phyloP scores from a whole-genome alignment of 2,113 vertebrate species.

The Sclerurus mexicanus region DNA sequence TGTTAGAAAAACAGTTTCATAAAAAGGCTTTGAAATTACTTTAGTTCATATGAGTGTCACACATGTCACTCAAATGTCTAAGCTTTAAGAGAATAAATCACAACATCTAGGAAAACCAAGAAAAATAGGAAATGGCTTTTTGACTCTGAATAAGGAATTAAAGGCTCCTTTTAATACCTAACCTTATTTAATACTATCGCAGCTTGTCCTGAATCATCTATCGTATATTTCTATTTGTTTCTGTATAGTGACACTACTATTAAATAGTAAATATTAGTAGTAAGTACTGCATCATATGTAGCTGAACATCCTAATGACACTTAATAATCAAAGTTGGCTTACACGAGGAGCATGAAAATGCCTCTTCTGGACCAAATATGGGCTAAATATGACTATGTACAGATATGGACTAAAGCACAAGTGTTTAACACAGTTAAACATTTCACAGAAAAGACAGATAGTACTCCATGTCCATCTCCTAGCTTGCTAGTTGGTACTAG shows the following conservation, averaged over 20 bases:
- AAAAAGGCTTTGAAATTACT: background rate
- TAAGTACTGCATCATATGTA: background rate
- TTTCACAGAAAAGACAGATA: background rate
- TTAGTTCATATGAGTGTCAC: background rate
- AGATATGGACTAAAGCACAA: background rate
- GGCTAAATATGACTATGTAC: background rate
- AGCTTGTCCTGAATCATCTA: background rate
- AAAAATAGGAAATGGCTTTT: background rate
- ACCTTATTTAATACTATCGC: background rate
- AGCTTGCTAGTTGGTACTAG: background rate
- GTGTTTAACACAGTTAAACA: background rate
- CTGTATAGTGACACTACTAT: rapidly evolving
- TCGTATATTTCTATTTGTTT: background rate
- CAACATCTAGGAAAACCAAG: background rate
- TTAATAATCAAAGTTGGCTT: background rate
- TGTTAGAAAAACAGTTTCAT: background rate
- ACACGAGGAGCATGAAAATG: background rate
- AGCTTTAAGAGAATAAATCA: background rate
- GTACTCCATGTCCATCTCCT: background rate
- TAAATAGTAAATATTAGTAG: background rate
- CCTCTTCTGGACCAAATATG: background rate
- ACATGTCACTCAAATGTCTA: background rate
- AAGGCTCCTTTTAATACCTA: background rate
- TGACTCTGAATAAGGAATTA: background rate
- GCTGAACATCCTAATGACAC: background rate